Evolutionary conservation across 2,888 invertebrate species (phyloP).

Genomic region (Limnephilus auricula): DNA sequence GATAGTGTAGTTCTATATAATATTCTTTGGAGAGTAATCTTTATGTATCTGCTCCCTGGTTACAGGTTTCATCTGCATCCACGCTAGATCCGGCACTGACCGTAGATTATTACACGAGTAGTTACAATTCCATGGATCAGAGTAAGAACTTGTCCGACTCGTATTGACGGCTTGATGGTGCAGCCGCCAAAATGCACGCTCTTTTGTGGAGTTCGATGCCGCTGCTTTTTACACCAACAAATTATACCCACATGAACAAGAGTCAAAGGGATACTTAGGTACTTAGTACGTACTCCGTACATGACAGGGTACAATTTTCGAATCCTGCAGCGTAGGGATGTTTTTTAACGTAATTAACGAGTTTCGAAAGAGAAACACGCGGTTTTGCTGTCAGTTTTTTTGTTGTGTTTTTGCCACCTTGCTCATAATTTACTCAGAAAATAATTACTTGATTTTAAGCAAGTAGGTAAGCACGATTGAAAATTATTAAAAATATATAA

Average conservation of each 20-base stretch:
- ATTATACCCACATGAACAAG: constrained; percentile 15
- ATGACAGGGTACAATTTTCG: constrained; percentile 16
- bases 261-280: background rate
- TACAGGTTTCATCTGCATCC: background rate
- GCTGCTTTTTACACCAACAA: constrained; percentile 31
- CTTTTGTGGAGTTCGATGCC: constrained; percentile 33
- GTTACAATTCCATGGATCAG: background rate
- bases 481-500: too few species aligned
- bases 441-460: background rate
- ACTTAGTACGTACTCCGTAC: background rate
- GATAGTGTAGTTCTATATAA: too few species aligned
- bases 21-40: background rate
- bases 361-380: background rate
- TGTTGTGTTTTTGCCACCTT: background rate
- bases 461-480: background rate
- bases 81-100: background rate
- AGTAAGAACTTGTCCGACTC: constrained; percentile 38
- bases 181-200: constrained; percentile 22
- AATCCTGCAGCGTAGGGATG: background rate
- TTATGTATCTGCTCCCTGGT: background rate
- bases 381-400: background rate
- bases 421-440: background rate
- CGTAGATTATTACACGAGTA: background rate
- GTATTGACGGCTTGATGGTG: constrained; percentile 48
- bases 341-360: background rate